A percentile compares a stretch with the other conserved stretches of the same genome.
Evolutionary conservation across 1,140 invertebrate species (phyloP).

Genomic region (Dinoponera quadriceps): DNA sequence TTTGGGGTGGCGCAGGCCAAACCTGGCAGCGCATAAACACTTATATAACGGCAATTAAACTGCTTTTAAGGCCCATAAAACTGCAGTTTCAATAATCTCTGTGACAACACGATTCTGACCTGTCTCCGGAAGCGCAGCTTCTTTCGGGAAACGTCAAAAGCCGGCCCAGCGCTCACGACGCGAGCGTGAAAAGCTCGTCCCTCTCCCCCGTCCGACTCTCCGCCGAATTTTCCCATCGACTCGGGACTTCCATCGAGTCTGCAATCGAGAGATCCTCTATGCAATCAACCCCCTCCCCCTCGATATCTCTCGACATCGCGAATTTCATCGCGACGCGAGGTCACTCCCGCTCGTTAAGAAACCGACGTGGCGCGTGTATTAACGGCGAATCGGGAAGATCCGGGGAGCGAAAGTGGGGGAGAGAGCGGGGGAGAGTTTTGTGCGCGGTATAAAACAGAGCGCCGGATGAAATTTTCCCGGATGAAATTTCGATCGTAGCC

Average conservation of each 20-base stretch:
- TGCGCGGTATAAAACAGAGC: slow-evolving; percentile 21
- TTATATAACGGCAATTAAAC: slow-evolving; percentile 87
- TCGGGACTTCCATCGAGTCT: background rate
- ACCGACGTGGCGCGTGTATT: slow-evolving; percentile 2
- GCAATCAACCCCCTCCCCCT: background rate
- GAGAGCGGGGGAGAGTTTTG: background rate
- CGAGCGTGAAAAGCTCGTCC: slow-evolving; percentile 20
- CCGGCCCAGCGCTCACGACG: background rate
- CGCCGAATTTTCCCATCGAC: slow-evolving; percentile 27
- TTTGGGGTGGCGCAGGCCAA: slow-evolving; percentile 83
- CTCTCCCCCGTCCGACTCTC: too few species aligned
- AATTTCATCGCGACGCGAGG: background rate
- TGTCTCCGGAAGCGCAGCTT: slow-evolving; percentile 70
- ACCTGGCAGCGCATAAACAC: slow-evolving; percentile 85
- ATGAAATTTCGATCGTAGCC: slow-evolving; percentile 1
- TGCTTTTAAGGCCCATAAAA: slow-evolving; percentile 86
- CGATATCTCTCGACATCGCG: slow-evolving; percentile 13
- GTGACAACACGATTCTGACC: slow-evolving; percentile 85
- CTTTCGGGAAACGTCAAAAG: slow-evolving; percentile 53
- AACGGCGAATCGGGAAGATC: background rate
- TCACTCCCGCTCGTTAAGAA: background rate
- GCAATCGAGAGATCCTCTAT: slow-evolving; percentile 18
- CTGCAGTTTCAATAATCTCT: slow-evolving; percentile 86
- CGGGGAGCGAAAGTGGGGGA: background rate
- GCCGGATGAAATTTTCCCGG: slow-evolving; percentile 33